A percentile compares a stretch with the other conserved stretches of the same genome.
phyloP scores from a whole-genome alignment of 2,888 invertebrate species.

The Anthrax anthrax region DNA sequence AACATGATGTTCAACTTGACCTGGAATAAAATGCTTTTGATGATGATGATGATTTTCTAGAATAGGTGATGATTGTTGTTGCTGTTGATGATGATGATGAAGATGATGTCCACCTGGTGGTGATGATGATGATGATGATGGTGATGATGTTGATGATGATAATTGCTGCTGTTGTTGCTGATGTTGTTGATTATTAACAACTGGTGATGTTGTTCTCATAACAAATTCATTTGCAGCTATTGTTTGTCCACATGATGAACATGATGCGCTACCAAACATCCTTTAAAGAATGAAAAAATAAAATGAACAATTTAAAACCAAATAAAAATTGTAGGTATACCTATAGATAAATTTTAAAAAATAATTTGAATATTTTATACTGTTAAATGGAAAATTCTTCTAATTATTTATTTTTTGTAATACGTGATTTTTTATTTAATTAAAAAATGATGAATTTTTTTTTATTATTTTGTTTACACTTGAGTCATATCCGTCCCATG shows the following conservation, averaged over 20 bases:
- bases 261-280: constrained; percentile 80
- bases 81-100: too few species aligned
- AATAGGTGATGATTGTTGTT: constrained; percentile 17
- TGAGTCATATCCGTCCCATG: too few species aligned
- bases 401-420: too few species aligned
- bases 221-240: constrained; percentile 86
- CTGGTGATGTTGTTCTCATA: constrained; percentile 44
- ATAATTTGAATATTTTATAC: too few species aligned
- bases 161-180: constrained; percentile 7
- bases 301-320: constrained; percentile 1
- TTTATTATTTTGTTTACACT: too few species aligned
- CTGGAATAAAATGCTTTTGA: constrained; percentile 16
- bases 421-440: too few species aligned
- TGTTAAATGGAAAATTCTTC: too few species aligned
- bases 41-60: constrained; percentile 11
- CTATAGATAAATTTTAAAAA: too few species aligned
- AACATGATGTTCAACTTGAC: constrained; percentile 46
- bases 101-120: neutral
- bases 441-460: too few species aligned
- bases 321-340: too few species aligned
- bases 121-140: constrained; percentile 15
- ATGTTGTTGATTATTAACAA: constrained; percentile 16
- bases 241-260: constrained; percentile 76
- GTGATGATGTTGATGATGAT: constrained; percentile 24
- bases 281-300: constrained; percentile 36